Percentiles rank a stretch among this genome's conserved stretches.
Evolutionary conservation across 2,797 vertebrate species (phyloP).

Genomic region (Percopsis omiscomaycus): DNA sequence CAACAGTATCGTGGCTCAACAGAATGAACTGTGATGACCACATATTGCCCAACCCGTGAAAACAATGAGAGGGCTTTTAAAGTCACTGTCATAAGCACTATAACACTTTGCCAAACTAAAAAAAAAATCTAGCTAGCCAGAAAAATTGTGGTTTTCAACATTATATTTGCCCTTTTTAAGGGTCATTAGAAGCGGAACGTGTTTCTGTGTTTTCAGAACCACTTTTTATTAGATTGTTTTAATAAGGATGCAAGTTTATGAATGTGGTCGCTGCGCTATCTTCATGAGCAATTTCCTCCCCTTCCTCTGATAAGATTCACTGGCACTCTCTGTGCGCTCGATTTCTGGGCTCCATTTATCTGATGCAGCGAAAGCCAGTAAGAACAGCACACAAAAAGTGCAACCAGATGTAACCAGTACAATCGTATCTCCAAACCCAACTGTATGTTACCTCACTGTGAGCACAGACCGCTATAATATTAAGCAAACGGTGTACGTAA

Average conservation of each 20-base stretch:
- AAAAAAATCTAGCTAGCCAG: conserved; percentile 3
- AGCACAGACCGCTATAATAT: conserved; percentile 13
- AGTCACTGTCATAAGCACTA: conserved; percentile 35
- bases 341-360: conserved; percentile 59
- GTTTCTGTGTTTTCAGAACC: conserved; percentile 15
- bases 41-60: conserved; percentile 36
- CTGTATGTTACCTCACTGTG: conserved; percentile 24
- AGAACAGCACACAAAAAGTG: conserved; percentile 33
- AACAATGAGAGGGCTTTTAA: conserved; percentile 29
- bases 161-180: background rate
- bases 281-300: conserved; percentile 69
- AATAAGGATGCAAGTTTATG: conserved; percentile 48
- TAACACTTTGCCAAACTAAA: conserved; percentile 13
- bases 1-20: conserved; percentile 43
- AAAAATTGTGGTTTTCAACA: conserved; percentile 11
- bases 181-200: conserved; percentile 18
- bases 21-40: conserved; percentile 52
- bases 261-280: conserved; percentile 51
- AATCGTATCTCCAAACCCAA: conserved; percentile 15
- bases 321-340: conserved; percentile 46
- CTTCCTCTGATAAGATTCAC: conserved; percentile 72
- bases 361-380: conserved; percentile 53
- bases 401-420: conserved; percentile 27
- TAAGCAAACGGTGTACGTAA: background rate
- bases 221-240: conserved; percentile 32